Evolutionary conservation across 2,113 vertebrate genomes (phyloP).

Genomic region (Orthonyx spaldingii): DNA sequence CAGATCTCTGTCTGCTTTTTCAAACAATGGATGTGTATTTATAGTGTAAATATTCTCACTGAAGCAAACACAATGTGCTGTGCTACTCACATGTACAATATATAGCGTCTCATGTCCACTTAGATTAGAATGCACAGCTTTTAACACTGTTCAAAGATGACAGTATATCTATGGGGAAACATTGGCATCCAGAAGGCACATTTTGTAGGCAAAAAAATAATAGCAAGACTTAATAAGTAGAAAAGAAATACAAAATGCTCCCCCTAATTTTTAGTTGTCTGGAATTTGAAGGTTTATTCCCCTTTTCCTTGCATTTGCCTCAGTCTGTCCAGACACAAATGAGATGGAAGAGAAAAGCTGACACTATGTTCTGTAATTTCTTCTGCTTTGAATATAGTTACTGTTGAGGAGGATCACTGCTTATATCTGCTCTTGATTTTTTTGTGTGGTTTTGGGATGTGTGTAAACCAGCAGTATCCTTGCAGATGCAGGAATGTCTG

Average conservation of each 20-base stretch:
- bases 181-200: slow-evolving; percentile 83
- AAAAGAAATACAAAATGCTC: not conserved
- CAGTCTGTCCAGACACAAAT: not conserved
- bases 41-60: slow-evolving; percentile 39
- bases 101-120: slow-evolving; percentile 80
- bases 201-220: slow-evolving; percentile 65
- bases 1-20: slow-evolving; percentile 25
- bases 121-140: slow-evolving; percentile 80
- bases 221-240: slow-evolving; percentile 39
- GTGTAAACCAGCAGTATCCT: not conserved
- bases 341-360: not conserved
- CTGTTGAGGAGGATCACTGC: not conserved
- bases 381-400: not conserved
- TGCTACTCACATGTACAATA: slow-evolving; percentile 47
- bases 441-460: not conserved
- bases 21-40: slow-evolving; percentile 49
- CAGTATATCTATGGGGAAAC: slow-evolving; percentile 86
- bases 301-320: not conserved
- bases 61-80: slow-evolving; percentile 51
- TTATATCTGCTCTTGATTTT: not conserved
- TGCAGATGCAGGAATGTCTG: not conserved
- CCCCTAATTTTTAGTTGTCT: not conserved
- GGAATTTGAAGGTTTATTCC: slow-evolving; percentile 4
- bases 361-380: not conserved
- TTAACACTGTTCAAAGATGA: slow-evolving; percentile 82